These are phyloP conservation scores for Zaprionus inermis DNA, from an alignment of 1,140 invertebrate species.

Conservation along the genomic window DNA sequence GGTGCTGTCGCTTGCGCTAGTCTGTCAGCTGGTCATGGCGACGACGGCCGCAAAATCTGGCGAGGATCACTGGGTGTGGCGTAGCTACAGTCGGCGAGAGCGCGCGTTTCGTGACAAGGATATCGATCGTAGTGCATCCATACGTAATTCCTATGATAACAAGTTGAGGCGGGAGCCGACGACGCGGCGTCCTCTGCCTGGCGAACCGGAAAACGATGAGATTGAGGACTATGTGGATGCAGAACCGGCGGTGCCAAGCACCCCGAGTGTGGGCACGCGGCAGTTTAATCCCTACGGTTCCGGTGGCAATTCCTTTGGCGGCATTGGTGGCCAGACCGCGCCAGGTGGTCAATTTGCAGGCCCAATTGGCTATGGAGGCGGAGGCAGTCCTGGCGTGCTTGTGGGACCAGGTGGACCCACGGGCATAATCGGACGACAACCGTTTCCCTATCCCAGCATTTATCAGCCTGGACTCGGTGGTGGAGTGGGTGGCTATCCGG, in stretches of 20 bases:
- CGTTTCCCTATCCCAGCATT: conserved; percentile 40
- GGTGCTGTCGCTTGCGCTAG: conserved; percentile 16
- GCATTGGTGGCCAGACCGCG: conserved; percentile 35
- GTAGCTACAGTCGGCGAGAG: conserved; percentile 46
- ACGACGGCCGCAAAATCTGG: conserved; percentile 27
- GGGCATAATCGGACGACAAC: conserved; percentile 84
- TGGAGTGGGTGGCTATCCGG: conserved; percentile 48
- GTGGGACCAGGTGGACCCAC: conserved; percentile 87
- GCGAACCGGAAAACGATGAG: conserved; percentile 74
- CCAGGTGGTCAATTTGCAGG: conserved; percentile 61
- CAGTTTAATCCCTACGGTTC: conserved; percentile 66
- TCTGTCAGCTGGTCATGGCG: conserved; percentile 44
- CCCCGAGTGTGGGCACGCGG: conserved; percentile 63
- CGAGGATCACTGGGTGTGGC: conserved; percentile 69
- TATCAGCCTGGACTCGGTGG: conserved; percentile 62
- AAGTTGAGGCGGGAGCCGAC: conserved; percentile 69
- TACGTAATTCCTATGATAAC: conserved; percentile 53
- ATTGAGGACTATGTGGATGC: conserved; percentile 77
- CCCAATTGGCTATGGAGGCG: conserved; percentile 44
- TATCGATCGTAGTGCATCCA: conserved; percentile 45
- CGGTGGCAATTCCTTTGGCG: conserved; percentile 5
- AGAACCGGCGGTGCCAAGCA: conserved; percentile 38
- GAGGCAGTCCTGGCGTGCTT: conserved; percentile 84
- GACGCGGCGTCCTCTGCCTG: conserved; percentile 65
- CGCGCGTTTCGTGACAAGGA: conserved; percentile 62